A percentile compares a stretch with the other conserved stretches of the same genome.
These are phyloP conservation scores for Pangasius larnaudii DNA, from an alignment of 2,797 vertebrate species.

Conservation along the genomic window DNA sequence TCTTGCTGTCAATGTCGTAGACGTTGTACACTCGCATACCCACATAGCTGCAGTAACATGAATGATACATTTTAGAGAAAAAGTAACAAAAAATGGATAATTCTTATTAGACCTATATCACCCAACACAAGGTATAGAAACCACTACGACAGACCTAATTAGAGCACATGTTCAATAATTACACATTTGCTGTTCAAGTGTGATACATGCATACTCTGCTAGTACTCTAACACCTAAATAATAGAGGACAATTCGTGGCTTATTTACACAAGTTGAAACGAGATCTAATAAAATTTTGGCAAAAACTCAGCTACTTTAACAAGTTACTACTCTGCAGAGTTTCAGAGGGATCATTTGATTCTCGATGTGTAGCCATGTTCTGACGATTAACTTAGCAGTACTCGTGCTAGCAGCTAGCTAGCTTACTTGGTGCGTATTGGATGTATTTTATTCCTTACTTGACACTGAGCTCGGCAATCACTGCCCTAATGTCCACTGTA, in stretches of 20 bases:
- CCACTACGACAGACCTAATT: not conserved
- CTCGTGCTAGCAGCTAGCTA: not conserved
- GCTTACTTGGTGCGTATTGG: not conserved
- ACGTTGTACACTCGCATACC: slow-evolving; percentile 97
- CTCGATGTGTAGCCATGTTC: not conserved
- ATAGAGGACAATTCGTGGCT: not conserved
- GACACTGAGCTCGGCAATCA: slow-evolving; percentile 86
- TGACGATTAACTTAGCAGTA: not conserved
- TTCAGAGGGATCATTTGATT: not conserved
- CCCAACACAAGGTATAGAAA: not conserved
- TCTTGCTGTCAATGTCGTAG: slow-evolving; percentile 98
- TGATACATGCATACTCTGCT: not conserved
- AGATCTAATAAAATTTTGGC: not conserved
- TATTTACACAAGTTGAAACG: not conserved
- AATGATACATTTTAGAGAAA: not conserved
- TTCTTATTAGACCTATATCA: not conserved
- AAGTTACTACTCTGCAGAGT: not conserved
- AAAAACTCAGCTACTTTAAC: too few species aligned
- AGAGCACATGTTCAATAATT: not conserved
- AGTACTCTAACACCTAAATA: not conserved
- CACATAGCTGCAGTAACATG: slow-evolving; percentile 78
- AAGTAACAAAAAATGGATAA: slow-evolving; percentile 20
- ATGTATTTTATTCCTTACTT: slow-evolving; percentile 77
- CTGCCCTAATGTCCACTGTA: slow-evolving; percentile 89
- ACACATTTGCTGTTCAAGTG: not conserved